These are phyloP conservation scores for Caenorhabditis remanei DNA, from an alignment of 1,140 invertebrate genomes.

Conservation along the genomic window DNA sequence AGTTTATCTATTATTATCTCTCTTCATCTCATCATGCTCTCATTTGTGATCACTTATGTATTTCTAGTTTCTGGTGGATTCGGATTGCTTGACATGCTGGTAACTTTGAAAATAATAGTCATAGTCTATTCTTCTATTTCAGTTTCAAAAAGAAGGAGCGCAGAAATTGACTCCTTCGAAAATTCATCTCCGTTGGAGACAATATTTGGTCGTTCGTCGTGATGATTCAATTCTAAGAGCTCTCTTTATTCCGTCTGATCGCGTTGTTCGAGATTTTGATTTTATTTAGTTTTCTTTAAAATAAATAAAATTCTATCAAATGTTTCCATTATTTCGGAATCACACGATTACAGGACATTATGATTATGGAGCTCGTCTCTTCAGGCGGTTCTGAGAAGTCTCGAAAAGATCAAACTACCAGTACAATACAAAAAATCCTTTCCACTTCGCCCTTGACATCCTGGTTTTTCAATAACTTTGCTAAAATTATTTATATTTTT, in stretches of 20 bases:
- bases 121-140: background rate
- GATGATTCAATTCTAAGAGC: slow-evolving; percentile 1
- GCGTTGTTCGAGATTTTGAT: background rate
- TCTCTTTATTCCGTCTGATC: background rate
- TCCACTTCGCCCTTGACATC: too few relatives aligned
- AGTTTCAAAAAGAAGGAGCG: background rate
- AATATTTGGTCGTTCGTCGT: background rate
- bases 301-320: too few relatives aligned
- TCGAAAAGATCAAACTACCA: too few relatives aligned
- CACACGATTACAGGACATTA: too few relatives aligned
- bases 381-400: too few relatives aligned
- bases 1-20: background rate
- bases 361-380: too few relatives aligned
- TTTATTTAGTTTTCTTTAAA: background rate
- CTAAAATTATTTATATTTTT: too few relatives aligned
- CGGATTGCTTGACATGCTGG: background rate
- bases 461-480: too few relatives aligned
- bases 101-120: background rate
- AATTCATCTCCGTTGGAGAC: background rate
- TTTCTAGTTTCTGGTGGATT: slow-evolving; percentile 10
- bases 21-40: slow-evolving; percentile 16
- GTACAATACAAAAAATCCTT: too few relatives aligned
- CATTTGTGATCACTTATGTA: background rate
- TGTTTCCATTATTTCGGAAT: too few relatives aligned
- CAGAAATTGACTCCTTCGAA: background rate